Percentiles rank a stretch among this genome's conserved stretches.
These are phyloP conservation scores for Spondyliosoma cantharus DNA, from an alignment of 2,797 vertebrate species.

Conservation along the genomic window DNA sequence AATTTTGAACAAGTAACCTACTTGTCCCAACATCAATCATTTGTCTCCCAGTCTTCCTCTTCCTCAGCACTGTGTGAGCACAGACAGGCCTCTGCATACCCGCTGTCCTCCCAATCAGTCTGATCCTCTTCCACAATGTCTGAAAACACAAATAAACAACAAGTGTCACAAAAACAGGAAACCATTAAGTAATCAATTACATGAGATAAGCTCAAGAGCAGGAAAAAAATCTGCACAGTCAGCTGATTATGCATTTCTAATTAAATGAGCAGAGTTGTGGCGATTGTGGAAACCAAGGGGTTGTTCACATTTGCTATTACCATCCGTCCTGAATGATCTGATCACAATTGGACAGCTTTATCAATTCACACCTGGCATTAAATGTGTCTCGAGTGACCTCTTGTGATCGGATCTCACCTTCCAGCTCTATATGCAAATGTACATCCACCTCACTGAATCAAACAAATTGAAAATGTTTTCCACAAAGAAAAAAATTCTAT, in stretches of 20 bases:
- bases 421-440: too few species aligned
- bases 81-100: conserved; percentile 29
- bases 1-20: conserved; percentile 18
- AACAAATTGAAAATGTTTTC: too few species aligned
- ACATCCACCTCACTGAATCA: too few species aligned
- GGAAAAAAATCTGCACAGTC: neutral
- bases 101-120: conserved; percentile 53
- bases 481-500: too few species aligned
- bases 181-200: neutral
- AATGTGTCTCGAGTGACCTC: too few species aligned
- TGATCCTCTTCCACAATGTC: conserved; percentile 52
- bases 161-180: conserved; percentile 8
- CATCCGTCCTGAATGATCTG: too few species aligned
- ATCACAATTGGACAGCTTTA: too few species aligned
- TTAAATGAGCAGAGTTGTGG: neutral
- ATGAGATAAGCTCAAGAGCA: neutral
- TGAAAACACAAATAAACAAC: conserved; percentile 28
- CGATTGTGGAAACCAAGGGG: neutral
- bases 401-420: too few species aligned
- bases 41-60: conserved; percentile 78
- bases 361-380: too few species aligned
- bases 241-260: neutral
- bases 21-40: conserved; percentile 50
- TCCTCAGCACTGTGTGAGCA: conserved; percentile 20
- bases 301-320: too few species aligned